Base-by-base conservation (phyloP, 2,797 vertebrate species). In the Heteromormyrus szaboi region DNA sequence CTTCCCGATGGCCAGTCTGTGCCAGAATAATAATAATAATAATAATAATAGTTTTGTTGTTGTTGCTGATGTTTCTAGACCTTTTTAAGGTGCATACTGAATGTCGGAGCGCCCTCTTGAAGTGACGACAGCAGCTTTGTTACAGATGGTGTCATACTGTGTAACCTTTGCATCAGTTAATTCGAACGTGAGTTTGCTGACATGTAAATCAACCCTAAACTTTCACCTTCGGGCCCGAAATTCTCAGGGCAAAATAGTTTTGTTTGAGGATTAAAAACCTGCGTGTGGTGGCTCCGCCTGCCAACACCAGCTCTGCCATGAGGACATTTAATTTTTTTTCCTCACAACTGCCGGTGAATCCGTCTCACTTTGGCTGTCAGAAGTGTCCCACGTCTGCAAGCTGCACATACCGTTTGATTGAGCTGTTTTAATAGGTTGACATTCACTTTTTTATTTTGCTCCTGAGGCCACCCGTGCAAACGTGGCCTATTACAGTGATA, bases 261-360 rank as follows among this genome's bases (percentile, higher is more conserved):
- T 86, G 81, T 89, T 86, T 53, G 50, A 72, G 22, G 65, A 86
- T 22, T 41, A 48, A 17, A 86, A 53, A 86, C 53, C 25, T 86
- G 33, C n/a, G 2, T 44, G 84, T 11, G 4, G 48, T 46, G 84
- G 62, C 54, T n/a, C 48, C 50, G 37, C 6, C 92, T 96, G 95
- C 95, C 94, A 93, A 90, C 93, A 93, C 94, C 92, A 93, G 92
- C 92, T 90, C 92, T 89, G 89, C 91, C 91, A 91, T 93, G 89
- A 93, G 90, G 93, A 92, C 91, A 87, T 92, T 93, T 94, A 92
- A 93, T 93, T 62, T 25, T 93, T 93, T 86, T 92, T 94, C 94
- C 93, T 92, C 92, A 93, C 93, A 93, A 93, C 93, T 93, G 94
- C 95, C 92, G 88, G 92, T 91, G 91, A 92, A 94, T 91, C 91